phyloP scores from a whole-genome alignment of 92 coral and sea anemone genomes.

The Zoanthus sociatus region DNA sequence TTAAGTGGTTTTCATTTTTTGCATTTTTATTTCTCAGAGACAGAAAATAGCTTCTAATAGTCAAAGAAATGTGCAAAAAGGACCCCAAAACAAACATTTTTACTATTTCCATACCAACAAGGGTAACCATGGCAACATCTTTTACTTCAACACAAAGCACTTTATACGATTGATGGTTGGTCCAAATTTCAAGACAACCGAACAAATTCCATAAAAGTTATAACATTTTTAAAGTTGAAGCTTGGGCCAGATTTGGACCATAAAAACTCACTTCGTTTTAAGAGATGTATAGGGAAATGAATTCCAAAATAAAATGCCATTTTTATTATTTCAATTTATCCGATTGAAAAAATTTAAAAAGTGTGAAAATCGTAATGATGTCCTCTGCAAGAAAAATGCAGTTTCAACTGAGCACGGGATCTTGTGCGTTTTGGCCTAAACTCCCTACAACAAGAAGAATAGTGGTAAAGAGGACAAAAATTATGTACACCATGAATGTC shows the following conservation, averaged over 20 bases:
- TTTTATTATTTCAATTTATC: slow-evolving; percentile 15
- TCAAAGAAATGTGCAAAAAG: not conserved
- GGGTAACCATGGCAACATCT: not conserved
- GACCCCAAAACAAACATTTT: not conserved
- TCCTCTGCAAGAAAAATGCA: slow-evolving; percentile 1
- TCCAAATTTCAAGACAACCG: slow-evolving; percentile 31
- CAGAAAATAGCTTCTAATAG: not conserved
- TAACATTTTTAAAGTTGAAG: not conserved
- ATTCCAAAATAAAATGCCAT: slow-evolving; percentile 19
- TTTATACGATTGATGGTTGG: not conserved
- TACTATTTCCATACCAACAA: too few relatives aligned
- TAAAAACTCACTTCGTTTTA: not conserved
- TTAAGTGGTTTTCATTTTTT: not conserved
- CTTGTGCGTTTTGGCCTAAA: slow-evolving; percentile 3
- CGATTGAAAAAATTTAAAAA: not conserved
- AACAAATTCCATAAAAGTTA: slow-evolving; percentile 10
- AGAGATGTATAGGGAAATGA: slow-evolving; percentile 10
- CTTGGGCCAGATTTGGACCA: slow-evolving; percentile 24
- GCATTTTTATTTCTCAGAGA: slow-evolving; percentile 2
- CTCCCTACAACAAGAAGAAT: not conserved
- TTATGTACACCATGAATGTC: slow-evolving; percentile 69
- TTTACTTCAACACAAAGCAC: not conserved
- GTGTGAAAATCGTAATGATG: not conserved
- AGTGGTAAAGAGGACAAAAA: too few relatives aligned
- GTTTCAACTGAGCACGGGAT: slow-evolving; percentile 8